These are phyloP conservation scores for Caenorhabditis sp. DNA, from an alignment of 2,888 invertebrate genomes.

Conservation along the genomic window DNA sequence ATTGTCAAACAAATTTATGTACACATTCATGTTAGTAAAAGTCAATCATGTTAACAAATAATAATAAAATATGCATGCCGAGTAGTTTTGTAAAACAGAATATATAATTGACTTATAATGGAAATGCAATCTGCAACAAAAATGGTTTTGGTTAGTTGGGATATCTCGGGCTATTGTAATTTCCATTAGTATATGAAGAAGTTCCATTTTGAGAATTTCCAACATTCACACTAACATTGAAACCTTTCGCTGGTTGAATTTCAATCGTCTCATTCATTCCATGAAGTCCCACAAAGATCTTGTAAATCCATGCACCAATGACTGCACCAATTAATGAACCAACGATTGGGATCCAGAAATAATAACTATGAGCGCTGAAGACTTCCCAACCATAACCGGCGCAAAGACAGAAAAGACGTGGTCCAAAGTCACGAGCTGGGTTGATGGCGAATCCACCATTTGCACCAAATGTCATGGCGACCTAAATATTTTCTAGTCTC, in stretches of 20 bases:
- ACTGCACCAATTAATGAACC: slow-evolving; percentile 75
- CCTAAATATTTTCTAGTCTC: too few species aligned
- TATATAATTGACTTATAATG: not conserved
- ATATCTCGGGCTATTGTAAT: not conserved
- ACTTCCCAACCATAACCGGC: slow-evolving; percentile 67
- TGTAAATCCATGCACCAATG: slow-evolving; percentile 74
- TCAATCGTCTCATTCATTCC: slow-evolving; percentile 71
- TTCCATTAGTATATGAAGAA: slow-evolving; percentile 15
- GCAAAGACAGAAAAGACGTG: slow-evolving; percentile 65
- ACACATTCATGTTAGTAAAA: not conserved
- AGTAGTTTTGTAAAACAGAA: not conserved
- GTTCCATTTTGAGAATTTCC: not conserved
- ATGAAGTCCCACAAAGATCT: slow-evolving; percentile 74
- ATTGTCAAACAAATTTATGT: not conserved
- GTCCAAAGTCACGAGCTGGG: slow-evolving; percentile 74
- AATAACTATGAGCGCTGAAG: slow-evolving; percentile 72
- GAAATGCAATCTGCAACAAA: not conserved
- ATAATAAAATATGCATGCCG: too few species aligned
- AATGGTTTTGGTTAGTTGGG: not conserved
- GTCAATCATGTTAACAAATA: too few species aligned
- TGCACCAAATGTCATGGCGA: slow-evolving; percentile 73
- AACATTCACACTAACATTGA: slow-evolving; percentile 52
- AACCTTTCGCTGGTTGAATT: slow-evolving; percentile 46
- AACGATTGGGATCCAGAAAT: slow-evolving; percentile 75
- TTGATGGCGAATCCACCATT: slow-evolving; percentile 77